Conservation (phyloP, 2,113 vertebrate species). For the Scartelaos histophorus region DNA sequence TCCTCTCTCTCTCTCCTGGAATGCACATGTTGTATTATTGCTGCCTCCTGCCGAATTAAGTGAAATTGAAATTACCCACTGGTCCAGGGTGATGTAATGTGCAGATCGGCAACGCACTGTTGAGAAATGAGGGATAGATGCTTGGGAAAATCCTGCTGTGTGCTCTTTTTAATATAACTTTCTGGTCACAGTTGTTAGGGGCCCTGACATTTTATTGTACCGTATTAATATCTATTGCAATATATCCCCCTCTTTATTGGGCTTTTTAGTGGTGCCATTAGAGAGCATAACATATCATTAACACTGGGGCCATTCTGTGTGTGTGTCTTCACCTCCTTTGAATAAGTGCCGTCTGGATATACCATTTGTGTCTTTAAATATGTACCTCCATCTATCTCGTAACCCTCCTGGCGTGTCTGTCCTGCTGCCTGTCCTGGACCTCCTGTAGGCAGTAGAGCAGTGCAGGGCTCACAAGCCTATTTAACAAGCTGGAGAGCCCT, state of each 20-base stretch:
- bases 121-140: constrained; percentile 30
- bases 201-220: constrained; percentile 25
- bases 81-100: constrained; percentile 45
- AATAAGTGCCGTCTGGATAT: constrained; percentile 46
- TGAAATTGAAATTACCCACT: constrained; percentile 33
- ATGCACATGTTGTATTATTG: constrained; percentile 25
- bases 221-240: constrained; percentile 42
- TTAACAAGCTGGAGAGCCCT: constrained; percentile 74
- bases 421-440: constrained; percentile 47
- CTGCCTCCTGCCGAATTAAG: constrained; percentile 33
- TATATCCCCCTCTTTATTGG: constrained; percentile 31
- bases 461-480: constrained; percentile 42
- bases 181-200: constrained; percentile 38
- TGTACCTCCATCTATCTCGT: constrained; percentile 54
- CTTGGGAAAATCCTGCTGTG: constrained; percentile 25
- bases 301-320: constrained; percentile 45
- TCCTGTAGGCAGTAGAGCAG: constrained; percentile 26
- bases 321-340: constrained; percentile 51
- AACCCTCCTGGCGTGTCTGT: constrained; percentile 44
- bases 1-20: constrained; percentile 12
- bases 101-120: constrained; percentile 26
- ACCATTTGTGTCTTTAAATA: constrained; percentile 42
- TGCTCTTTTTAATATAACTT: constrained; percentile 10
- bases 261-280: constrained; percentile 38
- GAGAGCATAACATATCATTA: constrained; percentile 35